Evolutionary conservation across 2,797 vertebrate species (phyloP).

Genomic region (Nannoperca australis): DNA sequence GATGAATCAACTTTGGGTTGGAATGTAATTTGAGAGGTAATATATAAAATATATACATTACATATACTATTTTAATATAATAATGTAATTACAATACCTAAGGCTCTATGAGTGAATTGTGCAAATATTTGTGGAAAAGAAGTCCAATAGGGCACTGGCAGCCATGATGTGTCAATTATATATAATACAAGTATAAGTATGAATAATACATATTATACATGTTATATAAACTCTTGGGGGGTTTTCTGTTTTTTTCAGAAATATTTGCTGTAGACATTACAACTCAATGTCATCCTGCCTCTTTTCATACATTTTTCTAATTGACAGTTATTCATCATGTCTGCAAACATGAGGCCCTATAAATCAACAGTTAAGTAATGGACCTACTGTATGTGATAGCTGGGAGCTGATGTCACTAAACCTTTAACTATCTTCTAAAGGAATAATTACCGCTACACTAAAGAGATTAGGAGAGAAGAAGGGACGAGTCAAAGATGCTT

Average conservation of each 20-base stretch:
- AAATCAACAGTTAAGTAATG: slow-evolving; percentile 42
- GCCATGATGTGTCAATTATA: not conserved
- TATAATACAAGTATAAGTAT: not conserved
- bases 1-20: slow-evolving; percentile 1
- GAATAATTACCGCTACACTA: slow-evolving; percentile 38
- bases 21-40: not conserved
- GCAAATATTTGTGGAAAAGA: not conserved
- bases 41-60: not conserved
- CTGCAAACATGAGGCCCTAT: slow-evolving; percentile 12
- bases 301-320: slow-evolving; percentile 1
- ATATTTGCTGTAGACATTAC: not conserved
- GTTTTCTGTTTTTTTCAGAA: too few species aligned
- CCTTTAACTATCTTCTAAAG: slow-evolving; percentile 27
- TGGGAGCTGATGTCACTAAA: slow-evolving; percentile 27
- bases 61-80: too few species aligned
- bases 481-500: slow-evolving; percentile 1
- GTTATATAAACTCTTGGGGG: not conserved
- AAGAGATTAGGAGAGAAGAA: slow-evolving; percentile 38
- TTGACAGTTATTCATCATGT: slow-evolving; percentile 23
- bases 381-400: slow-evolving; percentile 6
- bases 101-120: not conserved
- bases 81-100: not conserved
- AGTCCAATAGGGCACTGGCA: not conserved
- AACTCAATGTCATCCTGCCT: not conserved
- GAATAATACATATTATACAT: not conserved